phyloP scores from a whole-genome alignment of 2,797 vertebrate species.

The Tinamus major region DNA sequence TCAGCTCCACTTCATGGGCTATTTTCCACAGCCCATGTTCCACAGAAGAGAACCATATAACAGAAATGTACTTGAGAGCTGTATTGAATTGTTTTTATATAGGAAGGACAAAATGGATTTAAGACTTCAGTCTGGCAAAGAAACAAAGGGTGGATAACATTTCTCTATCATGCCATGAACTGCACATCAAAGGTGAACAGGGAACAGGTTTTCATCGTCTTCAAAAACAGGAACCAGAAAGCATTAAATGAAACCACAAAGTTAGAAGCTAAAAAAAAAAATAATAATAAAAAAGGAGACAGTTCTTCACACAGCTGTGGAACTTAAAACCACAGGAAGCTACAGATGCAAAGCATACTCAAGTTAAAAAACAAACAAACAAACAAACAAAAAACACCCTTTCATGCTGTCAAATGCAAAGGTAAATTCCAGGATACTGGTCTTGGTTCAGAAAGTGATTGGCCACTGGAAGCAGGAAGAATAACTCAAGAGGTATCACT shows the following conservation, averaged over 20 bases:
- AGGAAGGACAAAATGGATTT: neutral
- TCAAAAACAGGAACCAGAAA: neutral
- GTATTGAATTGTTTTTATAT: neutral
- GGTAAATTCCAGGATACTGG: neutral
- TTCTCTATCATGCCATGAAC: neutral
- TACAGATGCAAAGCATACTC: neutral
- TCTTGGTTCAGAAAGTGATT: neutral
- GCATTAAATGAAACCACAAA: neutral
- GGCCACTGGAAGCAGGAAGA: neutral
- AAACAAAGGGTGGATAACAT: neutral
- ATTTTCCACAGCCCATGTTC: neutral
- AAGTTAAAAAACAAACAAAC: neutral
- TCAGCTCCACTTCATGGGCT: neutral
- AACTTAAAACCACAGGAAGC: neutral
- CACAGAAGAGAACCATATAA: neutral
- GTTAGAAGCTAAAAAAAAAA: neutral
- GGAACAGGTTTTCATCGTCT: neutral
- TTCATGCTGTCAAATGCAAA: neutral
- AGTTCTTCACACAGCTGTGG: neutral
- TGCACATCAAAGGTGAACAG: neutral
- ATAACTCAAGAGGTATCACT: rapidly evolving
- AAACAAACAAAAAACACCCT: neutral
- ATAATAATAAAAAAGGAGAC: neutral
- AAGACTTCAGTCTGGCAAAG: neutral
- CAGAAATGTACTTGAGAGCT: neutral